These are phyloP conservation scores for Megalops atlanticus DNA, from an alignment of 2,113 vertebrate genomes.

Conservation along the genomic window DNA sequence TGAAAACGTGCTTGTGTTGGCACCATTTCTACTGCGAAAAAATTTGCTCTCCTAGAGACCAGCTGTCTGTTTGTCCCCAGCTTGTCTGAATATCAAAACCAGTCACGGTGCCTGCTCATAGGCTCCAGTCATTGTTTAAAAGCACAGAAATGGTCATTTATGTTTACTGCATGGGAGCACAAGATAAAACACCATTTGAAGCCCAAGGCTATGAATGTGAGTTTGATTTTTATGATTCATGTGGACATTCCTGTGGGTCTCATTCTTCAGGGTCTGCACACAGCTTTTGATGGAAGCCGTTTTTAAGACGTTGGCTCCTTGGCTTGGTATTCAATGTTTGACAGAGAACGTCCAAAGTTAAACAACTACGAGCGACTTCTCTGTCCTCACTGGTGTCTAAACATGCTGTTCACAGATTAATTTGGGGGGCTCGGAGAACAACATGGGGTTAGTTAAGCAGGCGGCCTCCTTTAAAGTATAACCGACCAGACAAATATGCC, in stretches of 20 bases:
- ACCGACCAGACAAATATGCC: neutral
- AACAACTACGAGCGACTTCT: conserved; percentile 48
- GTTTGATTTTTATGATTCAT: too few species aligned
- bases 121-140: too few species aligned
- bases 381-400: conserved; percentile 34
- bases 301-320: neutral
- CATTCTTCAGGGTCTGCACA: too few species aligned
- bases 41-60: too few species aligned
- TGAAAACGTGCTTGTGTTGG: too few species aligned
- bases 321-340: conserved; percentile 53
- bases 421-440: neutral
- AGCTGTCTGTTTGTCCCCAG: too few species aligned
- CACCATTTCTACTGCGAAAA: too few species aligned
- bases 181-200: neutral
- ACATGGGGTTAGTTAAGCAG: neutral
- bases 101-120: too few species aligned
- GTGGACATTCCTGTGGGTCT: too few species aligned
- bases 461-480: conserved; percentile 12
- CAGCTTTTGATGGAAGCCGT: neutral
- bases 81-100: too few species aligned
- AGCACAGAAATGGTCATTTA: neutral
- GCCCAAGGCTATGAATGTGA: too few species aligned
- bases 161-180: neutral
- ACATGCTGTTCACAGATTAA: conserved; percentile 1
- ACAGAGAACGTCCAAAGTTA: conserved; percentile 49